Base-by-base conservation (phyloP, 2,888 invertebrate species). In the Cephus spinipes region DNA sequence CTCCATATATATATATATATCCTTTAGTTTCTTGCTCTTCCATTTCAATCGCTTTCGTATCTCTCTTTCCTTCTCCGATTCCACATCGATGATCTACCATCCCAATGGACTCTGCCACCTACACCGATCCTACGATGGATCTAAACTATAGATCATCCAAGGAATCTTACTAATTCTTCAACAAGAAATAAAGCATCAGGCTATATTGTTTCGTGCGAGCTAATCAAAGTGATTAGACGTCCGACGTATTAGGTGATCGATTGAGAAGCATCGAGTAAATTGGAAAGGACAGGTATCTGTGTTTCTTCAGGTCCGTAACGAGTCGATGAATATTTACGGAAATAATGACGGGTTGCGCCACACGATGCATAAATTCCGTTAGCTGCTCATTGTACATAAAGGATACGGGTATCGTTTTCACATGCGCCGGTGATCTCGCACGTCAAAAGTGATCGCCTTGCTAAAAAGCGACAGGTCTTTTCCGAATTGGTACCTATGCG, bases 311-410 rank as follows among this genome's bases (percentile, higher is more conserved):
- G 40, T 55, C 9, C 40, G 40, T 55, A 55, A 55, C 71, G 71
- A 15, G 32, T 15, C 71, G 31, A 71, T 71, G 71, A 71, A 71
- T 71, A 71, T 71, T 71, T 71, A 71, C 71, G 71, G 31, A 71
- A 71, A 71, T 71, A 71, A 71, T 71, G 31, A 71, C 71, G 32
- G 31, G 71, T 71, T 32, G 31, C 71, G 31, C 32, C 71, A 32
- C 40, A 55, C 40, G 40, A 55, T 55, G 40, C 23, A 55, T 55
- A 55, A 55, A 55, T 55, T 55, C 23, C 23, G 40, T 55, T 23
- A 9, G 40, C 40, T 55, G 23, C 40, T 23, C 40, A 55, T 55
- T 55, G 40, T 55, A 23, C 40, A 55, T 55, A 23, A 55, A 55
- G 40, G 40, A 55, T 55, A 55, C 23, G 23, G 23, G 40, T 55